Evolutionary conservation across 2,888 invertebrate genomes (phyloP).

Genomic region (Formica aserva): DNA sequence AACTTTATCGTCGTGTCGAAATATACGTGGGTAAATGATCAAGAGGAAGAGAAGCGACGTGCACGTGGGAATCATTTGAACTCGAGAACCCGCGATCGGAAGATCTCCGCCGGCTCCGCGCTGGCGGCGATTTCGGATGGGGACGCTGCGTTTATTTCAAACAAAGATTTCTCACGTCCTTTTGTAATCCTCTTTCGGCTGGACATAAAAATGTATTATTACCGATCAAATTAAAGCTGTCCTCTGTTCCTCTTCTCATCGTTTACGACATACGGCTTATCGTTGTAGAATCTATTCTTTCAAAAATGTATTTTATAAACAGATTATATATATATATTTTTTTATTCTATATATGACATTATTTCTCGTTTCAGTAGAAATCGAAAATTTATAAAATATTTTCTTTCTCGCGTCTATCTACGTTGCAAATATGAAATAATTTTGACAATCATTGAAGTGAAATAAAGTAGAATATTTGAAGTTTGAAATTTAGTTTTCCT

Average conservation of each 20-base stretch:
- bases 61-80: slow-evolving; percentile 80
- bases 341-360: not conserved
- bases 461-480: not conserved
- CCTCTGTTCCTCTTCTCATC: not conserved
- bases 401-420: not conserved
- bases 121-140: slow-evolving; percentile 61
- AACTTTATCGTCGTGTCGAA: not conserved
- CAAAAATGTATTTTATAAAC: not conserved
- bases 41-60: slow-evolving; percentile 19
- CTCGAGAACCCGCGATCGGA: slow-evolving; percentile 65
- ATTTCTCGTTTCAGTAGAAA: not conserved
- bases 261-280: not conserved
- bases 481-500: not conserved
- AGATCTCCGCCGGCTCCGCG: slow-evolving; percentile 43
- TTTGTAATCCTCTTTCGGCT: slow-evolving; percentile 19
- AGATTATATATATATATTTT: not conserved
- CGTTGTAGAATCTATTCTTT: not conserved
- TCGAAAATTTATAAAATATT: not conserved
- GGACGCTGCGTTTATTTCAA: slow-evolving; percentile 59
- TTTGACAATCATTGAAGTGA: not conserved
- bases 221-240: slow-evolving; percentile 33
- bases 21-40: not conserved
- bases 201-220: slow-evolving; percentile 53
- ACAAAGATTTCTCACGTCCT: slow-evolving; percentile 64
- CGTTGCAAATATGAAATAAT: not conserved